Conservation (phyloP, 2,113 vertebrate genomes). For the Parotia lawesii region DNA sequence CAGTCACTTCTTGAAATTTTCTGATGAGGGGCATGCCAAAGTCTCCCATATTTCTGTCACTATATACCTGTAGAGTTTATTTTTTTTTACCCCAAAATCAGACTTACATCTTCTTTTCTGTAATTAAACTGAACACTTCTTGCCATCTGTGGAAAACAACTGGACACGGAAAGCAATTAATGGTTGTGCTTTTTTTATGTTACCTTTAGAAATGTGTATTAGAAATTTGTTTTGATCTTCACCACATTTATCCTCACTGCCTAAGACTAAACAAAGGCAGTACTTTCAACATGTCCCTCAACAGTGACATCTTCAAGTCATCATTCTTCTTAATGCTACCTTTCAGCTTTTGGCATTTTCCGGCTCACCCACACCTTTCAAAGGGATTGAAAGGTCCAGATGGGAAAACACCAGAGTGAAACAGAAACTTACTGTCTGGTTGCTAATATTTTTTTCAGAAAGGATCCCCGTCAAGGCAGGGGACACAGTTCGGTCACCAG, state of each 20-base stretch:
- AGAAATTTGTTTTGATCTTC: neutral
- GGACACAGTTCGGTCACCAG: neutral
- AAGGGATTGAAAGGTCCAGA: neutral
- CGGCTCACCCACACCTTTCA: neutral
- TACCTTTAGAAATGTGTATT: neutral
- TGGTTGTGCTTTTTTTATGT: neutral
- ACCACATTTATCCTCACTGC: neutral
- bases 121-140: neutral
- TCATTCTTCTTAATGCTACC: neutral
- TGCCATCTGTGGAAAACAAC: neutral
- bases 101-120: neutral
- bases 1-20: neutral
- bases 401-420: neutral
- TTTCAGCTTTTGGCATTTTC: neutral
- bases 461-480: neutral
- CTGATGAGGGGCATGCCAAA: neutral
- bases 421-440: neutral
- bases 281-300: neutral
- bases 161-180: neutral
- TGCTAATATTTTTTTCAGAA: neutral
- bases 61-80: neutral
- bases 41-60: neutral
- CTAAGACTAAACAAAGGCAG: neutral
- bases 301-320: accelerated
- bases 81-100: neutral